Evolutionary conservation across 2,888 invertebrate genomes (phyloP), one percentile per base, ranked within the genome.

Genomic region (Apoderus coryli): DNA sequence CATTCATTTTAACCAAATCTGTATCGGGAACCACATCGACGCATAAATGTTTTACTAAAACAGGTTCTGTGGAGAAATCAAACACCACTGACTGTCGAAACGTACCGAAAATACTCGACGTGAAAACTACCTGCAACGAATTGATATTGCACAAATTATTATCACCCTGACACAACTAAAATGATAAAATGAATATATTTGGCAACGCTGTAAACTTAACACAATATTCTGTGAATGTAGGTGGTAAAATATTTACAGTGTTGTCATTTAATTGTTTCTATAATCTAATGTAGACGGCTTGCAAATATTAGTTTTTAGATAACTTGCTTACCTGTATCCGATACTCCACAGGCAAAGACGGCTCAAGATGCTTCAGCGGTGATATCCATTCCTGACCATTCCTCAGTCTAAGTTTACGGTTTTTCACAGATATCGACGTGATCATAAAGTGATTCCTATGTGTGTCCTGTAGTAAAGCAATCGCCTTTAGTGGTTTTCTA

Each of bases 41-140:
- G 49, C 78, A 77, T 13, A 84, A 55, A 48, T 75, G 71, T 39
- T 71, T 67, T 4, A 74, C 67, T 3, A 76, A 49, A 12, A 71
- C 61, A 0, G 75, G 73, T 46, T 72, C 69, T 29, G 56, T 52
- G 2, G 76, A 76, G 47, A 79, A 75, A 53, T 79, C 80, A 53
- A 82, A 78, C 3, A 81, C 71, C 2, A 84, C 63, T 2, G 76
- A 70, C 53, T 85, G 82, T 3, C 77, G 66, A 53, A 81, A 84
- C 3, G 80, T 80, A 13, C 76, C 82, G 49, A 75, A 82, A 33
- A 80, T 75, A 39, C 75, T 72, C 1, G 77, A 75, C 10, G 44
- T 45, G 30, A 49, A 50, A 13, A 40, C 47, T 29, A 45, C 47
- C 35, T n/a, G n/a, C n/a, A n/a, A n/a, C n/a, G n/a, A n/a, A n/a